Evolutionary conservation across 2,113 vertebrate genomes (phyloP), one percentile per base, ranked within the genome.

Genomic region (Neodontobutis hainanensis): DNA sequence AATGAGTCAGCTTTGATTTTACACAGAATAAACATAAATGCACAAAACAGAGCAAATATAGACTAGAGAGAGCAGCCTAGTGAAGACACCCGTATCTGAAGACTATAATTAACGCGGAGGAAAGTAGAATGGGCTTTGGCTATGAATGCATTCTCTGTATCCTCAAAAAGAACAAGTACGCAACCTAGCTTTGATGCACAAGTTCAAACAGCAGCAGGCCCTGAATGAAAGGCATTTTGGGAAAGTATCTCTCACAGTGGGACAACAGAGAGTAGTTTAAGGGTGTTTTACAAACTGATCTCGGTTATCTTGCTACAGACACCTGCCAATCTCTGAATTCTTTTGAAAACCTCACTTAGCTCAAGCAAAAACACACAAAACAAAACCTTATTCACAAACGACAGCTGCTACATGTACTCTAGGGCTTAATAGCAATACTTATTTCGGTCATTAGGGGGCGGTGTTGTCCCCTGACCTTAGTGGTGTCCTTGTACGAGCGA

Each of bases 131-230:
- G 11, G 43, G 53, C 55, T 58, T 11, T 9, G n/a, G 48, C 50
- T 62, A 27, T 77, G 49, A 83, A 80, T 60, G 66, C 16, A 35
- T 77, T 38, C 4, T 75, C 61, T 82, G 52, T 82, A 43, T 77
- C 56, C 34, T 62, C 60, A 45, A 43, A 62, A 2, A 14, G 14
- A 14, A 14, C 10, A 74, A 70, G 16, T 62, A 72, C 64, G 64
- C 49, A 48, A 35, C 74, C 78, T 70, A 49, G 70, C 65, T 65
- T 53, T 59, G 11, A 50, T 40, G 68, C 63, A 5, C n/a, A 50
- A 56, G 45, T 15, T 50, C 48, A 0, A 73, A 50, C 3, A 56
- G 65, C 59, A 73, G 52, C 49, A 49, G 53, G 65, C n/a, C 62
- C 61, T 55, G 45, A 62, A 73, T n/a, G 57, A 45, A 51, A 11